Evolutionary conservation across 1,140 invertebrate genomes (phyloP).

Genomic region (Drosophila subobscura): DNA sequence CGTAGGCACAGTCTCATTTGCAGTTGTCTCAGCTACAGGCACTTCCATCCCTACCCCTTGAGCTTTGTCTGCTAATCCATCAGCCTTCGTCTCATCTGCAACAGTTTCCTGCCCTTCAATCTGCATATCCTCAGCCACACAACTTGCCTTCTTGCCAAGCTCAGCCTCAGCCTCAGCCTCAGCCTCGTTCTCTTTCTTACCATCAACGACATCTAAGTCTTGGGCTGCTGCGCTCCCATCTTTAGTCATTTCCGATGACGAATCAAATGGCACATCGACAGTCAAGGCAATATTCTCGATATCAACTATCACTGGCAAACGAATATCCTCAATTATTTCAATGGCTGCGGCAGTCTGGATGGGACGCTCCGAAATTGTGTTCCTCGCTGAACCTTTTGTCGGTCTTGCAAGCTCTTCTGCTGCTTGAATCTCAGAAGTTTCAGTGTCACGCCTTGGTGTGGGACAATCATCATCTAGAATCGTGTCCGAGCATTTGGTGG

Average conservation of each 20-base stretch:
- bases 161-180: no score
- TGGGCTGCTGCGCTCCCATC: not conserved
- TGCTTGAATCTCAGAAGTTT: not conserved
- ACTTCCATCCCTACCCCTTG: no score
- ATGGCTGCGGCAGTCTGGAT: not conserved
- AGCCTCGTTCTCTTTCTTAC: no score
- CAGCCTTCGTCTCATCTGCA: no score
- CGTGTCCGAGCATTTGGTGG: not conserved
- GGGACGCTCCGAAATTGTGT: not conserved
- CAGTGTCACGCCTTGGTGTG: not conserved
- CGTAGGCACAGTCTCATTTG: no score
- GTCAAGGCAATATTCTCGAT: constrained; percentile 53
- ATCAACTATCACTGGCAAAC: constrained; percentile 48
- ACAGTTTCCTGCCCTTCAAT: no score
- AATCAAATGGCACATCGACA: constrained; percentile 24
- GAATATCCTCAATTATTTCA: constrained; percentile 59
- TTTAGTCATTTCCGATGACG: not conserved
- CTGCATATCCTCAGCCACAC: no score
- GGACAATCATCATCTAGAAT: not conserved
- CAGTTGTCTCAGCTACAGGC: no score
- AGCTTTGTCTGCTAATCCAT: no score
- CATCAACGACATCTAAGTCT: not conserved
- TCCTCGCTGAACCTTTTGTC: not conserved
- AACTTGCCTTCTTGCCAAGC: no score
- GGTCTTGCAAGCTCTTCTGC: not conserved